A percentile compares a stretch with the other conserved stretches of the same genome.
These are phyloP conservation scores for Drosophila limbata DNA, from an alignment of 2,888 invertebrate genomes.

Conservation along the genomic window DNA sequence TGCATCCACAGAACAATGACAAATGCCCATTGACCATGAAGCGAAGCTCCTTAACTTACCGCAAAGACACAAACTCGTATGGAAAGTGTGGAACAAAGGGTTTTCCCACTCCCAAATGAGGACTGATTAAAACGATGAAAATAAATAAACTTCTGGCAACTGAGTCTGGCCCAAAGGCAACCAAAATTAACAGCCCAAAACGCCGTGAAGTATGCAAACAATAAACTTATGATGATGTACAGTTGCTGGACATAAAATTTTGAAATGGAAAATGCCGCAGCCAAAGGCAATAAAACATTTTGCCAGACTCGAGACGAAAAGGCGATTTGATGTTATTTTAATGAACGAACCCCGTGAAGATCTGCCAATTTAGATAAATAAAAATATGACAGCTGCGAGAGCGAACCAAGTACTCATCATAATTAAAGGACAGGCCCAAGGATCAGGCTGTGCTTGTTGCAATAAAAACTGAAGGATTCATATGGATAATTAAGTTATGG, in stretches of 20 bases:
- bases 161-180: conserved; percentile 35
- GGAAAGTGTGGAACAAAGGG: conserved; percentile 3
- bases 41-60: conserved; percentile 29
- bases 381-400: conserved; percentile 76
- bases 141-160: conserved; percentile 14
- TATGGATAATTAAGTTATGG: conserved; percentile 80
- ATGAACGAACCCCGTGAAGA: conserved; percentile 72
- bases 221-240: conserved; percentile 72
- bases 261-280: conserved; percentile 41
- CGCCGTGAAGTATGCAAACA: conserved; percentile 56
- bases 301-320: conserved; percentile 25
- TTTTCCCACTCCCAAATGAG: neutral
- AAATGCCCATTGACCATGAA: conserved; percentile 42
- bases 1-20: conserved; percentile 49
- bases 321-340: conserved; percentile 66
- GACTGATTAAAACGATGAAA: conserved; percentile 28
- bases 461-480: conserved; percentile 75
- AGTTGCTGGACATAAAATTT: conserved; percentile 69
- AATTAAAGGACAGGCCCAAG: conserved; percentile 58
- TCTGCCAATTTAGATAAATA: conserved; percentile 72
- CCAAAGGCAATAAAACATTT: conserved; percentile 65
- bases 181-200: conserved; percentile 47
- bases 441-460: conserved; percentile 35
- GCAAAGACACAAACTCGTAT: conserved; percentile 28
- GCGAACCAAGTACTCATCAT: conserved; percentile 66